Percentiles rank a stretch among this genome's conserved stretches.
Evolutionary conservation across 2,888 invertebrate genomes (phyloP).

Genomic region (Papilio gigon): DNA sequence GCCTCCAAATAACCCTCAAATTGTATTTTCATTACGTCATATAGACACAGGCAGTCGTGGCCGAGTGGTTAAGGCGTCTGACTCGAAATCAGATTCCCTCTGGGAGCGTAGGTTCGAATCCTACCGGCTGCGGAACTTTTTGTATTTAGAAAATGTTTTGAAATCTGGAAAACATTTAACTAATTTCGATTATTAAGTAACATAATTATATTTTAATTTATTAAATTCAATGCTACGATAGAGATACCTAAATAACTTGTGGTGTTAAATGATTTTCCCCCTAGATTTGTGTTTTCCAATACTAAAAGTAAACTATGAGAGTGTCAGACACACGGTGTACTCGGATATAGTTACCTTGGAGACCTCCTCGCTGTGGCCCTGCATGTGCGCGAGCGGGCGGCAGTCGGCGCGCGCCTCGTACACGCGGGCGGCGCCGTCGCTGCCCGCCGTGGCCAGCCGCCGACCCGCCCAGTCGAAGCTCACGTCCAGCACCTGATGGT

Average conservation of each 20-base stretch:
- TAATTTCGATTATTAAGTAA: neutral
- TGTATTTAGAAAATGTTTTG: too few relatives aligned
- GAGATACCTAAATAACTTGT: too few relatives aligned
- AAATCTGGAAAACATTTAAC: too few relatives aligned
- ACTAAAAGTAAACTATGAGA: too few relatives aligned
- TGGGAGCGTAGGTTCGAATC: slow-evolving; percentile 94
- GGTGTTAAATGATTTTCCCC: too few relatives aligned
- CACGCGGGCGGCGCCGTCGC: slow-evolving; percentile 88
- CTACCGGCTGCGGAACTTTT: slow-evolving; percentile 87
- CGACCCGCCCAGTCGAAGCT: slow-evolving; percentile 89
- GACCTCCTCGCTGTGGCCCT: slow-evolving; percentile 86
- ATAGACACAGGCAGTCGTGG: slow-evolving; percentile 82
- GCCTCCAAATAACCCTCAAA: neutral
- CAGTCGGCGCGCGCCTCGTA: slow-evolving; percentile 84
- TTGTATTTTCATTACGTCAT: neutral
- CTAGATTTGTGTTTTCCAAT: too few relatives aligned
- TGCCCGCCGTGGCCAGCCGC: slow-evolving; percentile 87
- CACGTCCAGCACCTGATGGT: slow-evolving; percentile 85
- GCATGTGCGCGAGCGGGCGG: slow-evolving; percentile 82
- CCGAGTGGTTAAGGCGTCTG: slow-evolving; percentile 88
- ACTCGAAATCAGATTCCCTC: slow-evolving; percentile 92
- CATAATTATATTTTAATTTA: too few relatives aligned
- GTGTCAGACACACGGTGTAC: too few relatives aligned
- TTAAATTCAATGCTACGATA: too few relatives aligned
- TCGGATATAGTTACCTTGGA: slow-evolving; percentile 82